These are phyloP conservation scores for Pterocles orientalis DNA, from an alignment of 2,113 vertebrate genomes.

Conservation along the genomic window DNA sequence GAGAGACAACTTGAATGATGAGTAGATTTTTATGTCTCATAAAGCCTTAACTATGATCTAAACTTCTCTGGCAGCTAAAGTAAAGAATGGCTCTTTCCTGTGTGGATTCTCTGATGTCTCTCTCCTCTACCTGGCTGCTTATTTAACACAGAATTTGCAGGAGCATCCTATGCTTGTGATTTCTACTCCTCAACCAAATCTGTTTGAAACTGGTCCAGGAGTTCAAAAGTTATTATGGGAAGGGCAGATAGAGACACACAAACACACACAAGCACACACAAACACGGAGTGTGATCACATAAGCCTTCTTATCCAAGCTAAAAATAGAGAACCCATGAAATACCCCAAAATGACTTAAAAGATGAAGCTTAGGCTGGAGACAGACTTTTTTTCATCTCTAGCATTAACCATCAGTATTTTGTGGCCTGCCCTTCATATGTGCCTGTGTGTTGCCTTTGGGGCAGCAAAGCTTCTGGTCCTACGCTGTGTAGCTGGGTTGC, in stretches of 20 bases:
- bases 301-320: not conserved
- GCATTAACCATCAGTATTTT: not conserved
- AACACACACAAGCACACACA: not conserved
- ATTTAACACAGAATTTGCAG: not conserved
- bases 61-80: conserved; percentile 3
- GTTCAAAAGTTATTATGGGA: not conserved
- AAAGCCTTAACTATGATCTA: conserved; percentile 16
- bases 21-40: conserved; percentile 13
- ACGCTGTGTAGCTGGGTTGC: not conserved
- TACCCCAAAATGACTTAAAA: not conserved
- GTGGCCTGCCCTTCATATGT: not conserved
- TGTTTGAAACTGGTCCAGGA: not conserved
- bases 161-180: not conserved
- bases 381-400: not conserved
- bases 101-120: not conserved
- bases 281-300: not conserved
- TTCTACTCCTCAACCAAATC: not conserved
- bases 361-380: not conserved
- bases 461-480: not conserved
- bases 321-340: not conserved
- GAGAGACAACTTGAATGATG: conserved; percentile 21
- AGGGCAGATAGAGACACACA: not conserved
- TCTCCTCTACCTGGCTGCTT: not conserved
- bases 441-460: not conserved
- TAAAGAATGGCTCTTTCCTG: not conserved